Conservation (phyloP, 2,113 vertebrate genomes). For the Rhea pennata region DNA sequence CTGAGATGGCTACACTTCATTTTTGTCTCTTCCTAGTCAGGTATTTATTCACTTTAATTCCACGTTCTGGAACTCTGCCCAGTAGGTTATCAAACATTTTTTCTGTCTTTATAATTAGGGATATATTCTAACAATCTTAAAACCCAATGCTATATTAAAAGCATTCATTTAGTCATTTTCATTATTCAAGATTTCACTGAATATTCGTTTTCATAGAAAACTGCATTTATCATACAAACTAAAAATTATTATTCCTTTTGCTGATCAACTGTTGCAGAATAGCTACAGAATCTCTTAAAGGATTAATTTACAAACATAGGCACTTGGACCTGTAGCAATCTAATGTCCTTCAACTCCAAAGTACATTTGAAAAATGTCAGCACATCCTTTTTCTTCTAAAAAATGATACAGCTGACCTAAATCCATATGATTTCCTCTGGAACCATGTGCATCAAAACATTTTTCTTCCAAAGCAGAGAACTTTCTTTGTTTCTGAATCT, state of each 20-base stretch:
- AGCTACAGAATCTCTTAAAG: background rate
- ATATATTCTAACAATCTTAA: background rate
- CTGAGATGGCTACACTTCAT: background rate
- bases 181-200: background rate
- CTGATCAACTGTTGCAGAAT: background rate
- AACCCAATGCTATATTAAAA: background rate
- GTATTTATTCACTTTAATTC: background rate
- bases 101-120: background rate
- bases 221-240: background rate
- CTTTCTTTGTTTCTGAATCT: slow-evolving; percentile 73
- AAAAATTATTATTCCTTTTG: background rate
- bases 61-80: background rate
- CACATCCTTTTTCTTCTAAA: slow-evolving; percentile 87
- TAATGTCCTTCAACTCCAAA: slow-evolving; percentile 83
- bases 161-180: background rate
- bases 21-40: background rate
- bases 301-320: background rate
- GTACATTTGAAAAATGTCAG: slow-evolving; percentile 89
- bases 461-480: slow-evolving; percentile 92
- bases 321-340: background rate
- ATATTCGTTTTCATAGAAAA: slow-evolving; percentile 14
- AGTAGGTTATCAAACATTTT: background rate
- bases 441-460: slow-evolving; percentile 87
- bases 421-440: slow-evolving; percentile 94
- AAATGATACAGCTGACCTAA: slow-evolving; percentile 94